Base-by-base conservation (phyloP, 2,888 invertebrate genomes). In the Ptychoptera albimana region DNA sequence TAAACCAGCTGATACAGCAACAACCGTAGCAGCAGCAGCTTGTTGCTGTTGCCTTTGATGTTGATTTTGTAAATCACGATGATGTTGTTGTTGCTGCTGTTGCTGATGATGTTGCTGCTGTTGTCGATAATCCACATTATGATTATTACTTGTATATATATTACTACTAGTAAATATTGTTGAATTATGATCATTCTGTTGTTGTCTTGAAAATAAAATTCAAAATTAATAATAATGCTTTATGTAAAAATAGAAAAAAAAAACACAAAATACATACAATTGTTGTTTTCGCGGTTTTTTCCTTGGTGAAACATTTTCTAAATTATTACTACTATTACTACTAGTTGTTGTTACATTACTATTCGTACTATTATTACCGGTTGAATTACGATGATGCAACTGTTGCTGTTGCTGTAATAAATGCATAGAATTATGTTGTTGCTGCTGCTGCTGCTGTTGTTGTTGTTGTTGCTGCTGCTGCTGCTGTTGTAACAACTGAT, bases 261-360 rank as follows among this genome's bases (percentile, higher is more conserved):
- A 23, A 11, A 11, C 9, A n/a, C 4, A 32, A 32, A n/a, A 32
- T 7, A 72, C 79, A 72, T 67, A 88, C 87, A 87, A 70, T 66
- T 82, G 79, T 54, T 84, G 93, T 59, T 94, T 91, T 47, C 93
- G 71, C 0, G 93, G 87, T 58, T 93, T 92, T 64, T 94, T 94
- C 46, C 93, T 71, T 0, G 92, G 88, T 7, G 78, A 72, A 40
- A 71, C 72, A 44, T 67, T 65, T 36, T 58, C 65, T 32, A 69
- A 60, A 51, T 66, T 64, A 30, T 45, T 46, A 60, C 50, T 60
- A 53, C 2, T 60, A 52, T 10, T 51, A 54, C 31, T 43, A 11
- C 45, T 42, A 5, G 29, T 42, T 9, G 13, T 35, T 32, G 12
- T 37, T 30, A 16, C 12, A 6, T 23, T 37, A 11, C 30, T 14